Evolutionary conservation across 2,797 vertebrate species (phyloP).

Genomic region (Tenualosa thibaudeaui): DNA sequence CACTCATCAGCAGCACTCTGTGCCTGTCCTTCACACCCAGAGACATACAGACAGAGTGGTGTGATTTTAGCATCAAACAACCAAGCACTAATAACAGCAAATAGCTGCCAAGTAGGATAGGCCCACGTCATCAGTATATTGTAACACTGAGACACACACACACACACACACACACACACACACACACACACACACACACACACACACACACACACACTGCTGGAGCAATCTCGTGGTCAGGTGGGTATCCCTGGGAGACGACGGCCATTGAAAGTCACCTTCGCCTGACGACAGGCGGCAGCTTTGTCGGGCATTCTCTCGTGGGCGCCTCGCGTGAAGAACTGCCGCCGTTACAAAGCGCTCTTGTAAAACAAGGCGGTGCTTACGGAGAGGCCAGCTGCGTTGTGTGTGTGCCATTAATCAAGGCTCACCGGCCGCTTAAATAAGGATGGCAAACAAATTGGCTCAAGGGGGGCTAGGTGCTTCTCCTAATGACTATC

Average conservation of each 20-base stretch:
- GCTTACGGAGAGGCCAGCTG: constrained; percentile 42
- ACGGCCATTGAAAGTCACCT: constrained; percentile 41
- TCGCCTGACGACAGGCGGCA: constrained; percentile 31
- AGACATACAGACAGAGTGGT: neutral
- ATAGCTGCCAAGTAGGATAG: neutral
- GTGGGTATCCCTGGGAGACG: neutral
- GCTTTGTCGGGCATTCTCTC: neutral
- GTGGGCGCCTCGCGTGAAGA: neutral
- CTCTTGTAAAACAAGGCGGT: constrained; percentile 48
- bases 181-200: too few relatives aligned
- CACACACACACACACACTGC: neutral
- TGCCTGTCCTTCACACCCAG: neutral
- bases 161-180: too few relatives aligned
- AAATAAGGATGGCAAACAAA: constrained; percentile 50
- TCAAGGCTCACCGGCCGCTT: constrained; percentile 38
- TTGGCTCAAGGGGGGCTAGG: constrained; percentile 48
- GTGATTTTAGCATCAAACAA: neutral
- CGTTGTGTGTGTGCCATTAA: constrained; percentile 50
- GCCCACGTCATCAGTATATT: too few relatives aligned
- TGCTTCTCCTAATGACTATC: constrained; percentile 51
- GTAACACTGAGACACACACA: too few relatives aligned
- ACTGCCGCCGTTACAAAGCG: constrained; percentile 39
- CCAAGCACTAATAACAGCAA: neutral
- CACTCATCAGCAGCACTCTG: neutral
- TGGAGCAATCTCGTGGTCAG: neutral